phyloP scores from a whole-genome alignment of 1,140 invertebrate genomes.

The Rhopalosiphum padi region DNA sequence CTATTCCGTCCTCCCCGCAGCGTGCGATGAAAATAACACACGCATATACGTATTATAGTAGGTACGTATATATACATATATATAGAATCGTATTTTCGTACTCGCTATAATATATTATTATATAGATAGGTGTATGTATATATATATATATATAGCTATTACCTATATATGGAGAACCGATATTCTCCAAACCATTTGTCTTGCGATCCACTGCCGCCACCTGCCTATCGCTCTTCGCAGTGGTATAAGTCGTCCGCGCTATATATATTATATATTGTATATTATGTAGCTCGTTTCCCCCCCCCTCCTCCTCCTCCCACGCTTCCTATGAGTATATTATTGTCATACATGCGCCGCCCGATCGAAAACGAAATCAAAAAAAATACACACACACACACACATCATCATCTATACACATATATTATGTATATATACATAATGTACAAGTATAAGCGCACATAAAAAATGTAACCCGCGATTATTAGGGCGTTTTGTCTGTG shows the following conservation, averaged over 20 bases:
- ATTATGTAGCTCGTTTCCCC: not conserved
- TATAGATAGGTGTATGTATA: not conserved
- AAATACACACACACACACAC: not conserved
- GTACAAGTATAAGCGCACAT: not conserved
- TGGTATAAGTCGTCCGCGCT: not conserved
- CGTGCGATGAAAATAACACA: not conserved
- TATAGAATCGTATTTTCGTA: not conserved
- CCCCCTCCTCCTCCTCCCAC: not conserved
- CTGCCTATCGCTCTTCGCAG: not conserved
- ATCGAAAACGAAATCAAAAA: not conserved
- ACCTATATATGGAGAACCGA: not conserved
- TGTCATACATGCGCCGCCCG: not conserved
- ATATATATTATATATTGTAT: not conserved
- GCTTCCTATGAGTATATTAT: not conserved
- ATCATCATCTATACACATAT: not conserved
- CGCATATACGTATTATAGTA: not conserved
- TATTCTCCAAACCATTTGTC: slow-evolving; percentile 23
- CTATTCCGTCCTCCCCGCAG: not conserved
- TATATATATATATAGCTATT: not conserved
- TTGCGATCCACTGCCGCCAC: not conserved
- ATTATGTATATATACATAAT: not conserved
- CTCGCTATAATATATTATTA: not conserved
- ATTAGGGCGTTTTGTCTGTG: slow-evolving; percentile 30
- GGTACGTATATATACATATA: not conserved
- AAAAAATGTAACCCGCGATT: slow-evolving; percentile 10